phyloP scores from a whole-genome alignment of 2,113 vertebrate genomes.

The Gambusia holbrooki region DNA sequence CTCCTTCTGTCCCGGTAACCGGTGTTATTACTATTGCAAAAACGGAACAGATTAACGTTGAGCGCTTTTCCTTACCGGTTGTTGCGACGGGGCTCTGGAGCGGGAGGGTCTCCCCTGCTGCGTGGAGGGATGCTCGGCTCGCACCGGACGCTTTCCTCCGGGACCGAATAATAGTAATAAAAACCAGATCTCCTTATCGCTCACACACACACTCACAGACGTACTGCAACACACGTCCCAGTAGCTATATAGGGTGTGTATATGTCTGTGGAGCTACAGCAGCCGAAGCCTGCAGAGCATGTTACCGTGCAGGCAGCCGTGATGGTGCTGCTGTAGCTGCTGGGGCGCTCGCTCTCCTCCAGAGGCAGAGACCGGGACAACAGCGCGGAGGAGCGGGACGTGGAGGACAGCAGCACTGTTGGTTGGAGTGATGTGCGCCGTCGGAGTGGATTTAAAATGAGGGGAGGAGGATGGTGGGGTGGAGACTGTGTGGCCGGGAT shows the following conservation, averaged over 20 bases:
- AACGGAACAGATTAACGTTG: background rate
- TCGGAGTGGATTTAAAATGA: constrained; percentile 53
- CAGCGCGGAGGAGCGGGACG: constrained; percentile 1
- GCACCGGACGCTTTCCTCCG: constrained; percentile 29
- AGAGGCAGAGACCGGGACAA: constrained; percentile 36
- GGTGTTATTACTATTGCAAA: too few species aligned
- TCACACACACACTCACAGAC: constrained; percentile 14
- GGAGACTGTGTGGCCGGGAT: constrained; percentile 71
- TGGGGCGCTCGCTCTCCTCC: constrained; percentile 33
- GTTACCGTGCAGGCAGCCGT: constrained; percentile 63
- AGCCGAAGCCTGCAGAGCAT: constrained; percentile 73
- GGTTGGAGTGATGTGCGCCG: background rate
- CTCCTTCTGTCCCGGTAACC: too few species aligned
- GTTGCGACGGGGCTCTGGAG: constrained; percentile 5
- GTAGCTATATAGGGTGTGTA: background rate
- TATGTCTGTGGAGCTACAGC: constrained; percentile 56
- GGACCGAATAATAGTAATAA: background rate
- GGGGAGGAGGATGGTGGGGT: constrained; percentile 55
- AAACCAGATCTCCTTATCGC: constrained; percentile 8
- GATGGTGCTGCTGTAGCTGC: constrained; percentile 43
- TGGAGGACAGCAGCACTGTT: constrained; percentile 39
- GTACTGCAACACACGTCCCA: background rate
- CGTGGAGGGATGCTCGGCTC: constrained; percentile 49
- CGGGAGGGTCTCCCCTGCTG: constrained; percentile 39
- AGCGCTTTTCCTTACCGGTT: constrained; percentile 71